A percentile compares a stretch with the other conserved stretches of the same genome.
These are phyloP conservation scores for Oncorhynchus masou DNA, from an alignment of 2,113 vertebrate genomes.

Conservation along the genomic window DNA sequence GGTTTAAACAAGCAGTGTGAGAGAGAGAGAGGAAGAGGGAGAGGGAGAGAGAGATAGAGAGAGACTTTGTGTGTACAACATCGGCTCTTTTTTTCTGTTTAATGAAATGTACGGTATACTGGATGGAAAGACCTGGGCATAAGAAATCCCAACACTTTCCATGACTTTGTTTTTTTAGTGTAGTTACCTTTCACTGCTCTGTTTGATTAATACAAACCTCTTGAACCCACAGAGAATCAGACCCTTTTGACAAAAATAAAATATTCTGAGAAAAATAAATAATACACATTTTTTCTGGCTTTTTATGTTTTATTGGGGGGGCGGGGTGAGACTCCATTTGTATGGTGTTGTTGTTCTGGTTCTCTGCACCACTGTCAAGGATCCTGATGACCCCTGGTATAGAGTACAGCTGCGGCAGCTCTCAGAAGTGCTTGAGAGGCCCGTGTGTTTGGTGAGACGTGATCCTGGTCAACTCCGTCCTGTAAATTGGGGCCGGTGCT, in stretches of 20 bases:
- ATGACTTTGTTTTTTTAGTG: conserved; percentile 45
- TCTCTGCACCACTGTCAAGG: conserved; percentile 33
- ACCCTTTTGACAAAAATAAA: conserved; percentile 36
- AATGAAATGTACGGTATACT: conserved; percentile 20
- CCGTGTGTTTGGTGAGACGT: conserved; percentile 61
- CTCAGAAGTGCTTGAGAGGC: conserved; percentile 65
- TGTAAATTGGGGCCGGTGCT: conserved; percentile 64
- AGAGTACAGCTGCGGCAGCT: conserved; percentile 56
- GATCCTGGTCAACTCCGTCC: conserved; percentile 68
- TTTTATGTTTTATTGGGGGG: neutral
- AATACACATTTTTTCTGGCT: no score
- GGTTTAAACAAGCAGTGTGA: conserved; percentile 55
- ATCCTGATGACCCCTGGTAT: conserved; percentile 21
- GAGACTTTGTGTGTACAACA: no score
- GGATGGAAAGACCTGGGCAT: neutral
- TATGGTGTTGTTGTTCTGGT: conserved; percentile 40
- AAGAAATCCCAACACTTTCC: conserved; percentile 23
- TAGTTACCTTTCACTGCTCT: conserved; percentile 34
- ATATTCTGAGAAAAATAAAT: conserved; percentile 3
- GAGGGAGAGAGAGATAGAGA: no score
- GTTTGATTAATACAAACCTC: conserved; percentile 30
- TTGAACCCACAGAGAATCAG: conserved; percentile 36
- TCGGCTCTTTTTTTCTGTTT: neutral
- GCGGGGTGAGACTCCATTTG: no score
- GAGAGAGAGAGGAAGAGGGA: no score